Conservation (phyloP, 2,113 vertebrate genomes). For the Gulo gulo region DNA sequence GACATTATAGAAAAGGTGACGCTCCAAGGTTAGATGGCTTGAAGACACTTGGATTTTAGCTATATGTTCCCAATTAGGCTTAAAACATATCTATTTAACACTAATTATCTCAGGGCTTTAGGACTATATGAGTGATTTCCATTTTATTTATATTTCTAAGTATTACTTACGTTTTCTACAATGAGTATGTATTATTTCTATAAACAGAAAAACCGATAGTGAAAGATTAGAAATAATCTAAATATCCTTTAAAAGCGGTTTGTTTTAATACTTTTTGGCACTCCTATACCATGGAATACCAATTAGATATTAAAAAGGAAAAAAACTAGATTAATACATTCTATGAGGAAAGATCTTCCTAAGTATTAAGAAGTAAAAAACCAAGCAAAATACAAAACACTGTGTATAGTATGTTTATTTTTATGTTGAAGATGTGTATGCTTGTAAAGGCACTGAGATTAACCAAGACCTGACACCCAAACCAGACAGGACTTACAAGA, state of each 20-base stretch:
- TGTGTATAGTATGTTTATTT: constrained; percentile 38
- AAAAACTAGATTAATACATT: background rate
- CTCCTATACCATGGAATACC: background rate
- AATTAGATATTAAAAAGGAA: constrained; percentile 31
- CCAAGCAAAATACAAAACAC: constrained; percentile 21
- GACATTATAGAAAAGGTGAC: background rate
- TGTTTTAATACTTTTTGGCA: constrained; percentile 31
- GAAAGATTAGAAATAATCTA: constrained; percentile 40
- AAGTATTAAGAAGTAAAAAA: background rate
- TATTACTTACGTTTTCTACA: constrained; percentile 40
- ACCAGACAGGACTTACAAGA: constrained; percentile 1
- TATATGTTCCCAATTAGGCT: background rate
- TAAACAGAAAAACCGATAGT: constrained; percentile 36
- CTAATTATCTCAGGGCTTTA: constrained; percentile 10
- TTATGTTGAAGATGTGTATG: constrained; percentile 43
- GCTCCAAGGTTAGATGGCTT: background rate
- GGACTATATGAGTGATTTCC: constrained; percentile 6
- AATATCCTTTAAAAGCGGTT: background rate
- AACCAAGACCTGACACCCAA: constrained; percentile 14
- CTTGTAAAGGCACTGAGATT: constrained; percentile 33
- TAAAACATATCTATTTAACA: constrained; percentile 31
- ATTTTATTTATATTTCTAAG: constrained; percentile 39
- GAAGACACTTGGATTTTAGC: background rate
- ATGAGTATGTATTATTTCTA: background rate
- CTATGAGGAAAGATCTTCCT: background rate